These are phyloP conservation scores for Ctena decussata DNA, from an alignment of 2,888 invertebrate genomes.

Conservation along the genomic window DNA sequence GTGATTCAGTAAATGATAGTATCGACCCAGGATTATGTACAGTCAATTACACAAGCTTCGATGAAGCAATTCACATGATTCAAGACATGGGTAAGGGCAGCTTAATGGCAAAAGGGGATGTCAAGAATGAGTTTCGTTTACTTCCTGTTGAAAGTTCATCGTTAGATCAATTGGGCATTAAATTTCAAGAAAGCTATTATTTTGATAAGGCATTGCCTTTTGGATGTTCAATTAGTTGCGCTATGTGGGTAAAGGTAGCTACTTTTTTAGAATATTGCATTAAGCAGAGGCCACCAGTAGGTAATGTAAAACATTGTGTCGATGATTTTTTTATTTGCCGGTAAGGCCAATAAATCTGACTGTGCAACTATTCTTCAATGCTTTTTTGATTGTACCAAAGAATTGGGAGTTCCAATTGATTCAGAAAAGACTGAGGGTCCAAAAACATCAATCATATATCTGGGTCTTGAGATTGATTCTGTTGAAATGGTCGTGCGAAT, in stretches of 20 bases:
- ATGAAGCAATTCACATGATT: constrained; percentile 21
- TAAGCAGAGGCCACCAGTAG: neutral
- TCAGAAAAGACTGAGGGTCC: constrained; percentile 32
- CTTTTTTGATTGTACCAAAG: neutral
- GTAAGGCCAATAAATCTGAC: neutral
- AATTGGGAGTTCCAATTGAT: constrained; percentile 13
- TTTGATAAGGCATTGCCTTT: constrained; percentile 37
- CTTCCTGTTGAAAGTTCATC: constrained; percentile 21
- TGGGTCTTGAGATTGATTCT: constrained; percentile 28
- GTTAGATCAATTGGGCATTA: constrained; percentile 33
- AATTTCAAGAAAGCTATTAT: constrained; percentile 28
- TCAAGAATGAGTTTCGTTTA: constrained; percentile 34
- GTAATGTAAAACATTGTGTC: constrained; percentile 28
- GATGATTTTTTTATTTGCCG: constrained; percentile 29
- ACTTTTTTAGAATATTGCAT: constrained; percentile 37
- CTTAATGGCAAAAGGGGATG: neutral
- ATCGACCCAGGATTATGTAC: constrained; percentile 18
- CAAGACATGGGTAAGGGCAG: constrained; percentile 33
- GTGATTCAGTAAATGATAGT: constrained; percentile 13
- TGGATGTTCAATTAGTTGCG: constrained; percentile 34
- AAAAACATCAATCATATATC: constrained; percentile 1
- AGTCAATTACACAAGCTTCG: constrained; percentile 21
- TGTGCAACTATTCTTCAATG: neutral
- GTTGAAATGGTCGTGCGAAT: neutral
- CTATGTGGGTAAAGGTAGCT: constrained; percentile 20